Evolutionary conservation across 2,888 invertebrate species (phyloP).

Genomic region (Lottia gigantea): DNA sequence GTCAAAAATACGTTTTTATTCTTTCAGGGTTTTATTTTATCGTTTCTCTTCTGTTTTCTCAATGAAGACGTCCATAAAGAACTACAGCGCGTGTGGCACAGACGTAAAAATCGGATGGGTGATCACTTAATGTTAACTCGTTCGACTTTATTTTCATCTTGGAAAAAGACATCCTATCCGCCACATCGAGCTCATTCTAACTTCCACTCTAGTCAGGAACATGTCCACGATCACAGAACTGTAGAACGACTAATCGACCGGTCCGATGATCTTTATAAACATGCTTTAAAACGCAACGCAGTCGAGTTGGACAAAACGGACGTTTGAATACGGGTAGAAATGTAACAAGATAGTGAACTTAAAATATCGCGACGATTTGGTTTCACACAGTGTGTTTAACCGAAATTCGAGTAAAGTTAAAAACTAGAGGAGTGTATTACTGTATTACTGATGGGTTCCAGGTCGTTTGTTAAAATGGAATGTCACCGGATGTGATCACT

Average conservation of each 20-base stretch:
- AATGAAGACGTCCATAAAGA: conserved; percentile 73
- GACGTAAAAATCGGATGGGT: conserved; percentile 23
- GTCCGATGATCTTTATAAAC: not conserved
- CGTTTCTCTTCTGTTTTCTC: conserved; percentile 78
- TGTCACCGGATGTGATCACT: too few species aligned
- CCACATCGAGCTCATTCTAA: not conserved
- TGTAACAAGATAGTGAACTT: too few species aligned
- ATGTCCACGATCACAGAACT: not conserved
- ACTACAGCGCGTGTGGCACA: conserved; percentile 28
- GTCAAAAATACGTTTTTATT: conserved; percentile 19
- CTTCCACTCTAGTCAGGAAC: not conserved
- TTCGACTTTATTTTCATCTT: conserved; percentile 1
- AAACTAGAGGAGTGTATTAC: too few species aligned
- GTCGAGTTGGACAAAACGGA: not conserved
- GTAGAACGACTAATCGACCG: not conserved
- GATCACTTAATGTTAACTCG: conserved; percentile 16
- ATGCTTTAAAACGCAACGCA: not conserved
- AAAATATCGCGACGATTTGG: too few species aligned
- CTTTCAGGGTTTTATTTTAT: conserved; percentile 77
- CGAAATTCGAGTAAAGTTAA: too few species aligned
- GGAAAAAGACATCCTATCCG: conserved; percentile 10
- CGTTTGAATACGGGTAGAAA: too few species aligned
- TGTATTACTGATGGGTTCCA: too few species aligned
- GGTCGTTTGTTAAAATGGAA: too few species aligned
- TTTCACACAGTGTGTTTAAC: too few species aligned